Evolutionary conservation across 2,888 invertebrate species (phyloP), one percentile per base, ranked within the genome.

Genomic region (Pelosia muscerda): DNA sequence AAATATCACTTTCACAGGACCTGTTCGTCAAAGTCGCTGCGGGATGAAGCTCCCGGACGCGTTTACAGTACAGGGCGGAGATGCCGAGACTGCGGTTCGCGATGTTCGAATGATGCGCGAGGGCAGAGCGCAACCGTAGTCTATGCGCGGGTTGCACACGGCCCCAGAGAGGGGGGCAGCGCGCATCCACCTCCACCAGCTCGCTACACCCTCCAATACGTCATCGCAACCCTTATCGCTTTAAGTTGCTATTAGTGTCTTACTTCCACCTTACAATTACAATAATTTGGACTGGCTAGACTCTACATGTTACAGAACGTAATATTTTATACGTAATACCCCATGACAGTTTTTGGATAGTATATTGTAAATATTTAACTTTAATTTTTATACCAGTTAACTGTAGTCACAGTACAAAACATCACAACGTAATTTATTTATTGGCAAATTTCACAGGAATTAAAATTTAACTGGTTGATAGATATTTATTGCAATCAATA

Each of bases 21-120:
- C 95, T 95, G 95, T 95, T 95, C 94, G 95, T 94, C 87, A 92
- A 92, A 81, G 87, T 94, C 94, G 94, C 86, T 91, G 93, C 92
- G 93, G 93, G 95, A 95, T 92, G 91, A 87, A 88, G 87, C 92
- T 95, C 95, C 87, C 95, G 92, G 86, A 90, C 94, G 93, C 94
- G 94, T 94, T 77, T 92, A 89, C 90, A 92, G 93, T 93, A 81
- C 91, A 89, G 90, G 93, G 91, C 93, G 88, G 82, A 84, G 90
- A 79, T 94, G 93, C 95, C 94, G 77, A 92, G 92, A 94, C 95
- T 94, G 94, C 84, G 92, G 90, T 91, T 92, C 94, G 94, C 93
- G 92, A 92, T 90, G 92, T 92, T 95, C 95, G 95, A 95, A 91
- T 95, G 95, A 87, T 93, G 92, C 91, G 92, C 89, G 90, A 92